Evolutionary conservation across 2,888 invertebrate species (phyloP).

Genomic region (Ophraella communa): DNA sequence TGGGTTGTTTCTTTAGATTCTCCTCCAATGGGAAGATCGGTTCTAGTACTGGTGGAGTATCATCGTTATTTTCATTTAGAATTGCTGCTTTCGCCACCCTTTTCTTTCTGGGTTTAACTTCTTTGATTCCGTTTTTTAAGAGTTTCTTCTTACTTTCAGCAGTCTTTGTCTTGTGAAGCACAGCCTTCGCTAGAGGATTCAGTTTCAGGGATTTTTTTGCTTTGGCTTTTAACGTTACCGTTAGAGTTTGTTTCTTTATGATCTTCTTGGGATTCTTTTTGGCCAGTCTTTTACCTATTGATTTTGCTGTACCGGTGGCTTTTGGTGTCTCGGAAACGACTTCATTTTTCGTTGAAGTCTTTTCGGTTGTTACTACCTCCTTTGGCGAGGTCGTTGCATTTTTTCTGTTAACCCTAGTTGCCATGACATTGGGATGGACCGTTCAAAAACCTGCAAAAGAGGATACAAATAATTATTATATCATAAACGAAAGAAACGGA

Average conservation of each 20-base stretch:
- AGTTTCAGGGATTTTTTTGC: constrained; percentile 43
- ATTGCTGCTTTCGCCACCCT: constrained; percentile 16
- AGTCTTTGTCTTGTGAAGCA: constrained; percentile 50
- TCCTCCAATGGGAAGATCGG: constrained; percentile 51
- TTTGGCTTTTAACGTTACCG: constrained; percentile 52
- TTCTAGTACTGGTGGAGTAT: constrained; percentile 52
- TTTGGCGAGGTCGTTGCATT: constrained; percentile 45
- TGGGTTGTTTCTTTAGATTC: constrained; percentile 42
- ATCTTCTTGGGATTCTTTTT: constrained; percentile 42
- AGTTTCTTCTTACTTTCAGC: constrained; percentile 52
- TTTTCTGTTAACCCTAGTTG: constrained; percentile 58
- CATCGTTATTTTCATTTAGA: constrained; percentile 41
- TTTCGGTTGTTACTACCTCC: constrained; percentile 49
- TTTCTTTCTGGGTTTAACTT: constrained; percentile 43
- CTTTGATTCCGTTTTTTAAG: constrained; percentile 54
- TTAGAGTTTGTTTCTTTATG: constrained; percentile 41
- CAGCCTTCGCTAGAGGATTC: constrained; percentile 48
- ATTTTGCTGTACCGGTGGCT: constrained; percentile 27
- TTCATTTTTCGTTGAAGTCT: constrained; percentile 41
- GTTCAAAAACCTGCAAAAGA: constrained; percentile 28
- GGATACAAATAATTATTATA: background rate
- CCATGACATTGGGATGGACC: constrained; percentile 56
- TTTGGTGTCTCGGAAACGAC: constrained; percentile 23
- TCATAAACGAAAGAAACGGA: too few species aligned
- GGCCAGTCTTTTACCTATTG: constrained; percentile 41